Base-by-base conservation (phyloP, 2,113 vertebrate genomes). In the Dicaeum eximium region DNA sequence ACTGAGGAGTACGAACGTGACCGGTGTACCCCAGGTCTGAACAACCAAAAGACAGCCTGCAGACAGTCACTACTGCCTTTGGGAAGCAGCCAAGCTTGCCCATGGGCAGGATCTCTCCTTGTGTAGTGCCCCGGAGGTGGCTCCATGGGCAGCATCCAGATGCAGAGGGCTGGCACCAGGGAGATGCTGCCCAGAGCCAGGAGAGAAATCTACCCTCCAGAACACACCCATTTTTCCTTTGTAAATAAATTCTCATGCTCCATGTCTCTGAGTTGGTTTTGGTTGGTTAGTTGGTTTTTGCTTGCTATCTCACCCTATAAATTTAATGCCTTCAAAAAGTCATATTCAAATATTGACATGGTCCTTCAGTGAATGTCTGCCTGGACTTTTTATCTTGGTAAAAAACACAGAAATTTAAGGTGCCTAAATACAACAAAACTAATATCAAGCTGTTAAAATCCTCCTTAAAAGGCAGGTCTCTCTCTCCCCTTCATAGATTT, bases 161-260 rank as follows among this genome's bases (percentile, higher is more conserved):
- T 69, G 30, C 30, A 0, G 0, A 79, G 15, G 31, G 35, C 35
- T n/a, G 8, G 35, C 51, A 80, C 5, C 2, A 3, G n/a, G 30
- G 40, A 85, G 61, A 75, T 62, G 40, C 28, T 91, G 47, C 30
- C 24, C 33, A 56, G 48, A 81, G 47, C 22, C 54, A 80, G 79
- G 38, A 94, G 42, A 62, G 13, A 88, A 95, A 86, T 77, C 47
- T 71, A 77, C 21, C 18, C 56, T 84, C 13, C 18, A 30, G 22
- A 93, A 70, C 15, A 88, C 38, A 86, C 31, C 25, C 5, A 1
- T 28, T 90, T 90, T 92, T 73, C 60, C 33, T 86, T 90, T 67
- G 50, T 54, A 94, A 95, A 94, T 62, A 86, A 86, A 65, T 58
- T 88, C 67, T 88, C 56, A 67, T 70, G 16, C 80, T 94, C 70